Evolutionary conservation across 2,113 vertebrate genomes (phyloP).

Genomic region (Pipra filicauda): DNA sequence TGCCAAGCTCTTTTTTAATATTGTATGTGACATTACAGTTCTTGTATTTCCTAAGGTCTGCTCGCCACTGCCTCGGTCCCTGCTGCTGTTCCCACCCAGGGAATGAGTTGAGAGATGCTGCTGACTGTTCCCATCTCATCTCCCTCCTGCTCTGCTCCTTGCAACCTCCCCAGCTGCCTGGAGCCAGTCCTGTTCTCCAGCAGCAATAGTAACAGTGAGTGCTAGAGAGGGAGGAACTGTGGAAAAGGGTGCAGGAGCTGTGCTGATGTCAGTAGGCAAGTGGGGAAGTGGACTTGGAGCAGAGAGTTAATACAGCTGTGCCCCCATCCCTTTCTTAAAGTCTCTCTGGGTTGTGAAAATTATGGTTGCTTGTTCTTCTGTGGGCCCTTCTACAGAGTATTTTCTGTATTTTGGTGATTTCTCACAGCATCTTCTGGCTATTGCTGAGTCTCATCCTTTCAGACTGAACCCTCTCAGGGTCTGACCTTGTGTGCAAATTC

Average conservation of each 20-base stretch:
- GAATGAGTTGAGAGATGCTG: neutral
- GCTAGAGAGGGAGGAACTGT: neutral
- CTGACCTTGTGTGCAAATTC: neutral
- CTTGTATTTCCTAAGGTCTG: neutral
- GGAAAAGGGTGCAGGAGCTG: neutral
- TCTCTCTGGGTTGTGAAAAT: neutral
- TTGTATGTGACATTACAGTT: fast-evolving
- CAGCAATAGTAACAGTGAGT: neutral
- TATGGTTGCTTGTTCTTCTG: neutral
- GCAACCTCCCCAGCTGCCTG: neutral
- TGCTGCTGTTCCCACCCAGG: neutral
- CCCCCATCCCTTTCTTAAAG: neutral
- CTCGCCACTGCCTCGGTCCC: neutral
- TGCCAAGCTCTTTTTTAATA: neutral
- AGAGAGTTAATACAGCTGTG: neutral
- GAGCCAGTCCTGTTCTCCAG: neutral
- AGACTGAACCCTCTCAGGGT: neutral
- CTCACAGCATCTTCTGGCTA: neutral
- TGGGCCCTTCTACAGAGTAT: neutral
- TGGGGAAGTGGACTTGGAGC: neutral
- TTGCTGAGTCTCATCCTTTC: neutral
- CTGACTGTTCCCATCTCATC: neutral
- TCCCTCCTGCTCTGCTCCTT: neutral
- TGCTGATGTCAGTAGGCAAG: neutral
- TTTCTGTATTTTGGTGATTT: neutral